Evolutionary conservation across 2,113 vertebrate species (phyloP), one percentile per base, ranked within the genome.

Genomic region (Poecilia latipinna): DNA sequence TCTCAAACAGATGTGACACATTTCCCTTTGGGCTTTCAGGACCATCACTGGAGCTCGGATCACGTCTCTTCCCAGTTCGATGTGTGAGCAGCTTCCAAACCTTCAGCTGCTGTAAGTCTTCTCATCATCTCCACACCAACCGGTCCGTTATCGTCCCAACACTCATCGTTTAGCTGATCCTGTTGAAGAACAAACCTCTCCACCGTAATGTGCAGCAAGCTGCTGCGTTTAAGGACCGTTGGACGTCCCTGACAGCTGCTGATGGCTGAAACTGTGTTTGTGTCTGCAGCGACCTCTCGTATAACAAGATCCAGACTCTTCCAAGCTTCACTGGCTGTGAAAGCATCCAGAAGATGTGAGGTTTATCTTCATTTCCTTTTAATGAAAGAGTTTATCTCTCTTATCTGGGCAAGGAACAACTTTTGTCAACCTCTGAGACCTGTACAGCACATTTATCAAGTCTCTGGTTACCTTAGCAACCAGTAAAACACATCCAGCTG

Each of bases 11-110:
- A 6, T 12, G 22, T 62, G 42, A 68, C n/a, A 17, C 32, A 24
- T 29, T 86, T 74, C 76, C 61, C 78, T 79, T 67, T 80, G 51
- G 17, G 51, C 22, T 57, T 42, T 3, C 10, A 98, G 97, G 88
- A 98, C 97, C 26, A 95, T 98, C 81, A 99, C 97, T 42, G 97
- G 97, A 88, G 94, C 97, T 65, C 95, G 91, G 89, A 96, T 99
- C 89, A 95, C 93, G 28, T 95, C 95, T 82, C 95, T 99, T 68
- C 97, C 97, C 42, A 84, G 37, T 61, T 91, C 91, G 0, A 89
- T 97, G 85, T 98, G 97, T 91, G 94, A 96, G 66, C 95, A 97
- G 88, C 92, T 98, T 85, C 95, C 94, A 77, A 96, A 96, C 91
- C 95, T 98, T 60, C 96, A 96, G 94, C 92, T 97, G 77, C 93